Evolutionary conservation across 35 echinoderm and acorn worm species (phyloP).

Genomic region (Anneissia japonica): DNA sequence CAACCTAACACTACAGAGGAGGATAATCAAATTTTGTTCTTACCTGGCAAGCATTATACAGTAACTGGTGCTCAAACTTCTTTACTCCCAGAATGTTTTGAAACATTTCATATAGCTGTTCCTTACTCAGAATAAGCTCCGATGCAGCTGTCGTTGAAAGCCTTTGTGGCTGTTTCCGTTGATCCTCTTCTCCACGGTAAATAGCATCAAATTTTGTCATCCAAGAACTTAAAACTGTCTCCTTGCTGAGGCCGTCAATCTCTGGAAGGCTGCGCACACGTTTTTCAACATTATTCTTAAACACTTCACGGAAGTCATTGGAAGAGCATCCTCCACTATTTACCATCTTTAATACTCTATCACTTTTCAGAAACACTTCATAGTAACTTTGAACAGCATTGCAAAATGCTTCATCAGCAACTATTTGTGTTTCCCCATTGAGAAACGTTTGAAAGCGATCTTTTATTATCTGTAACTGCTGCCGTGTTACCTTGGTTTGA

Average conservation of each 20-base stretch:
- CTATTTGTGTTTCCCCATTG: slow-evolving; percentile 96
- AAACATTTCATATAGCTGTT: slow-evolving; percentile 99
- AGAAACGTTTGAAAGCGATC: slow-evolving; percentile 92
- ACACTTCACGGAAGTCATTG: slow-evolving; percentile 94
- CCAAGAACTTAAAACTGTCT: slow-evolving; percentile 97
- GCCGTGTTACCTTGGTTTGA: slow-evolving; percentile 86
- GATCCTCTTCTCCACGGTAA: slow-evolving; percentile 95
- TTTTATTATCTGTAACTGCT: slow-evolving; percentile 87
- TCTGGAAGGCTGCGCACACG: slow-evolving; percentile 90
- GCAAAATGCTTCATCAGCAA: slow-evolving; percentile 97
- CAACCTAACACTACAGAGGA: no score
- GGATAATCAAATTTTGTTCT: neutral
- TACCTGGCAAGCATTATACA: slow-evolving; percentile 99
- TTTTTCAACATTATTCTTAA: slow-evolving; percentile 97
- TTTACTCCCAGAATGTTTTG: slow-evolving; percentile 95
- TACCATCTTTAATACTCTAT: slow-evolving; percentile 95
- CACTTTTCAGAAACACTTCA: slow-evolving; percentile 96
- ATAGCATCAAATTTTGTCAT: slow-evolving; percentile 99
- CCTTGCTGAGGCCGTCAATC: slow-evolving; percentile 97
- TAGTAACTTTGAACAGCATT: slow-evolving; percentile 98
- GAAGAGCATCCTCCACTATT: slow-evolving; percentile 88
- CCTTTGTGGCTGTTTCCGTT: slow-evolving; percentile 93
- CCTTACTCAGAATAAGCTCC: slow-evolving; percentile 96
- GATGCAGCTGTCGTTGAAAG: slow-evolving; percentile 89
- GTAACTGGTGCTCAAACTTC: slow-evolving; percentile 97